A percentile compares a stretch with the other conserved stretches of the same genome.
phyloP scores from a whole-genome alignment of 2,113 vertebrate species.

The Lagopus muta region DNA sequence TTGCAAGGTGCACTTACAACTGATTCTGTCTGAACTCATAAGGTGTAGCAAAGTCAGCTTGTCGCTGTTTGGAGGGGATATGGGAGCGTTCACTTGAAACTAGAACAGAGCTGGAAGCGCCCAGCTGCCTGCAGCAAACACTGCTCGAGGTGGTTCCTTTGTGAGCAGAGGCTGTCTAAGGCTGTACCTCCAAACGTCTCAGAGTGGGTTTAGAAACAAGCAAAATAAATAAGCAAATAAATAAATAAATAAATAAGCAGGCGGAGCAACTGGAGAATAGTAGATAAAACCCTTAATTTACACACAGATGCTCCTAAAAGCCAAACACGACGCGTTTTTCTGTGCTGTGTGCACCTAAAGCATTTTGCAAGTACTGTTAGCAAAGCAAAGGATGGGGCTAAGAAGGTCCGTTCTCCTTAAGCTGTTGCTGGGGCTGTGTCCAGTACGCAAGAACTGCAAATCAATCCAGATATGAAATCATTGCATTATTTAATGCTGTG shows the following conservation, averaged over 20 bases:
- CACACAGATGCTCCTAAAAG: background rate
- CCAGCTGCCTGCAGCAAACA: background rate
- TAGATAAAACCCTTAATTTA: background rate
- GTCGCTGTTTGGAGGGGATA: background rate
- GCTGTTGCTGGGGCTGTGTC: background rate
- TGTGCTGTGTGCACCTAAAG: background rate
- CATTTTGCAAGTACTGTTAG: background rate
- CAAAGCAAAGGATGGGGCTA: background rate
- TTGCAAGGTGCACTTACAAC: background rate
- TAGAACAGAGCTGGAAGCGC: background rate
- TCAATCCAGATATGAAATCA: background rate
- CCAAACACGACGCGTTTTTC: background rate
- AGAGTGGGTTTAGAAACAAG: background rate
- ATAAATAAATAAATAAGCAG: background rate
- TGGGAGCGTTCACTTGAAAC: background rate
- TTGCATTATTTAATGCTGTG: background rate
- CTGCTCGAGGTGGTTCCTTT: background rate
- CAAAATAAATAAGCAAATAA: too few species aligned
- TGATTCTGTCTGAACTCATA: background rate
- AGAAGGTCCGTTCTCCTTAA: background rate
- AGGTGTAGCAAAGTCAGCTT: background rate
- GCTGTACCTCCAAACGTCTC: background rate
- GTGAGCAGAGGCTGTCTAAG: background rate
- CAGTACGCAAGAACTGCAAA: background rate
- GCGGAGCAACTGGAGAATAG: background rate